Base-by-base conservation (phyloP, 1,140 invertebrate species). In the Drosophila punjabiensis region DNA sequence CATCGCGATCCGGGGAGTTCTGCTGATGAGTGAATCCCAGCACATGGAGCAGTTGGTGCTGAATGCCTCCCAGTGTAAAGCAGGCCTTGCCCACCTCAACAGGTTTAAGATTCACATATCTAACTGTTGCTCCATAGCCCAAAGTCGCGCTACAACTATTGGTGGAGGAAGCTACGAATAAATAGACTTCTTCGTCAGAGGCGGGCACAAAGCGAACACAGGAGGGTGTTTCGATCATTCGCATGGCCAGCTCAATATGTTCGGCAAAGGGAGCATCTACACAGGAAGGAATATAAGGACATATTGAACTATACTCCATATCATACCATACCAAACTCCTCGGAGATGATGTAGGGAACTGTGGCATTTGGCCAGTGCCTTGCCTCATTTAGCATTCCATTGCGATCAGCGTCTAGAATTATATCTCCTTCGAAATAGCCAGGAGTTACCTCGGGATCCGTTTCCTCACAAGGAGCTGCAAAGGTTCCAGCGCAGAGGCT, bases 1-100 rank as follows among this genome's bases (percentile, higher is more conserved):
- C 93, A 82, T 97, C 96, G 61, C 96, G 93, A 88, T 97, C 95
- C 2, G 94, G 92, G 13, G 96, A 94, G 79, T 95, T 95, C 87
- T 97, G 96, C 93, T 97, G 96, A 82, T 97, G 95, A 82, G 94
- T 95, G 81, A 96, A 96, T 0, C 96, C 96, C 13, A 96, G 91
- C 0, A 95, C 65, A 79, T 96, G 96, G 48, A 96, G 93, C 10
- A 96, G 82, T 85, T 96, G 96, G 68, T 96, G 96, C 9, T 96
- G 94, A 18, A 96, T 93, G 5, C 94, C 94, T 10, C 94, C 94
- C 50, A 62, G 84, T 76, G 13, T 93, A 16, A 93, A 90, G 59
- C 93, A 93, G 7, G 76, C 81, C 1, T 10, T 28, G 45, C 88
- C 91, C 20, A 85, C 37, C 1, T 10, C 14, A 28, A 20, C 59